These are phyloP conservation scores for Chironomus riparius DNA, from an alignment of 2,888 invertebrate species.

Conservation along the genomic window DNA sequence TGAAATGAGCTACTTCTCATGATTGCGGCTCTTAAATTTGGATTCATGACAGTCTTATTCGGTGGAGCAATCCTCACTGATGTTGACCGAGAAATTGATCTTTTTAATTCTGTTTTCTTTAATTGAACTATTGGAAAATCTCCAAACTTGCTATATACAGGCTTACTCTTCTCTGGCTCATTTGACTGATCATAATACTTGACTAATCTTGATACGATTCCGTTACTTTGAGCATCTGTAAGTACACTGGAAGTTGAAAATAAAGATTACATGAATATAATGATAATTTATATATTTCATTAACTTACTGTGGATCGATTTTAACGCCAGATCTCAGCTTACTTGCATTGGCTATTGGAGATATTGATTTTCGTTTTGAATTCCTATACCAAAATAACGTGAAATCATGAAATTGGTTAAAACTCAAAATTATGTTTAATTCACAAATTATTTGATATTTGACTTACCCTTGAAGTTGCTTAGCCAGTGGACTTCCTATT, in stretches of 20 bases:
- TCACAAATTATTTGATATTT: neutral
- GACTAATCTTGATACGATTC: slow-evolving; percentile 14
- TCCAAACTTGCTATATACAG: slow-evolving; percentile 1
- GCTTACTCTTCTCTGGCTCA: slow-evolving; percentile 2
- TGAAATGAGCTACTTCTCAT: slow-evolving; percentile 15
- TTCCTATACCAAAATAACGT: neutral
- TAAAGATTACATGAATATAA: neutral
- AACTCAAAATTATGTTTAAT: neutral
- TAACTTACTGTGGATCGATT: slow-evolving; percentile 17
- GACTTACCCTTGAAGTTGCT: neutral
- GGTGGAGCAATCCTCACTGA: slow-evolving; percentile 21
- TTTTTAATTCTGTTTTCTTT: slow-evolving; percentile 10
- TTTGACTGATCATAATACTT: slow-evolving; percentile 20
- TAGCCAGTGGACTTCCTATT: neutral
- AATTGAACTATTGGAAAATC: slow-evolving; percentile 17
- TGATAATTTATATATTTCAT: neutral
- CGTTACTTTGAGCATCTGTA: slow-evolving; percentile 8
- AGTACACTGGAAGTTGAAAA: slow-evolving; percentile 3
- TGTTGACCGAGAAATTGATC: neutral
- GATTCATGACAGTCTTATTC: slow-evolving; percentile 11
- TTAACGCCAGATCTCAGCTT: neutral
- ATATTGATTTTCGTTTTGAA: slow-evolving; percentile 6
- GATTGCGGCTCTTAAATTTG: slow-evolving; percentile 3
- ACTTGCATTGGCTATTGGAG: neutral
- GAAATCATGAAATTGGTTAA: neutral